Evolutionary conservation across 2,113 vertebrate genomes (phyloP).

Genomic region (Elephas maximus): DNA sequence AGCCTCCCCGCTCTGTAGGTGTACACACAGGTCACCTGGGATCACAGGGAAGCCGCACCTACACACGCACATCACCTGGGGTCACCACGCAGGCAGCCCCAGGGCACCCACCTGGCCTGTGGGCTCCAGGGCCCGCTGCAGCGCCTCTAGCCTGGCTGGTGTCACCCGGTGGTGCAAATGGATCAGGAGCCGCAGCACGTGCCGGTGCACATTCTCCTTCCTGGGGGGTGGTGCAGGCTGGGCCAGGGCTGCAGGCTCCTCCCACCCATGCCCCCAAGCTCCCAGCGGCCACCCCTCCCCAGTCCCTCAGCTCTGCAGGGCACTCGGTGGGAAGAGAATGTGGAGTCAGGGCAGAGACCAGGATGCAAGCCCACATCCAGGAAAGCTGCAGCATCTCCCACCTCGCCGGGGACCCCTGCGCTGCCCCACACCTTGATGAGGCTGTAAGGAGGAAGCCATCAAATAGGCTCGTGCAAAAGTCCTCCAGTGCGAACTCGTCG

Average conservation of each 20-base stretch:
- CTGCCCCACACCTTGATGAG: constrained; percentile 91
- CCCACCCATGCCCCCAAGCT: too few species aligned
- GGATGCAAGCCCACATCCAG: too few species aligned
- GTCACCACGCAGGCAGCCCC: not conserved
- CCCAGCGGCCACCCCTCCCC: not conserved
- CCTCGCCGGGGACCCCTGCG: too few species aligned
- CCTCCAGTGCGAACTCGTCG: constrained; percentile 95
- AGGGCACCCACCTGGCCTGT: constrained; percentile 93
- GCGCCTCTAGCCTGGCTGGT: constrained; percentile 91
- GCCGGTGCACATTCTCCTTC: constrained; percentile 97
- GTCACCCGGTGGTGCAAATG: constrained; percentile 96
- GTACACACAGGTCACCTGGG: not conserved
- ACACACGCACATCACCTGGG: not conserved
- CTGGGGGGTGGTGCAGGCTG: constrained; percentile 83
- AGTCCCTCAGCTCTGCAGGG: accelerated
- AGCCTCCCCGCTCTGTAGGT: constrained; percentile 93
- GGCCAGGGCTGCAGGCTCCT: not conserved
- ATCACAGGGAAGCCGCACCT: not conserved
- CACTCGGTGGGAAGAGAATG: too few species aligned
- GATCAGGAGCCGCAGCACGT: constrained; percentile 94
- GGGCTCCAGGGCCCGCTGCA: constrained; percentile 96
- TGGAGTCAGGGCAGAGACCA: too few species aligned
- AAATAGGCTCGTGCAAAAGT: constrained; percentile 96
- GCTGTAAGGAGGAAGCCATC: constrained; percentile 96
- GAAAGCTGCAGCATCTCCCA: too few species aligned